Base-by-base conservation (phyloP, 2,113 vertebrate genomes). In the Amphilophus citrinellus region DNA sequence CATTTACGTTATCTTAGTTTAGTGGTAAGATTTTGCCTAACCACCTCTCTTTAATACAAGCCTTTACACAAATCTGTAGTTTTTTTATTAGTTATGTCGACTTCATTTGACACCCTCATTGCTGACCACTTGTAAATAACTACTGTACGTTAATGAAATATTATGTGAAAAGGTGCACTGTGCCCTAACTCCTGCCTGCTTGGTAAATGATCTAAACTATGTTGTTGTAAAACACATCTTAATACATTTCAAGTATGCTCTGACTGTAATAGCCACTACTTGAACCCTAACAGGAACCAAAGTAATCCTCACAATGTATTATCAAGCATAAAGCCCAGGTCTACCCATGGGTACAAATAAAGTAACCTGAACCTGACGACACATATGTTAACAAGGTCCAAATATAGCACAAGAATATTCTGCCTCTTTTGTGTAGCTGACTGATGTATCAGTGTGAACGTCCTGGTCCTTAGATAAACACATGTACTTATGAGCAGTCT, bases 261-360 rank as follows among this genome's bases (percentile, higher is more conserved):
- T 30, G 14, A 71, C n/a, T 61, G 6, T 8, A 1, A 57, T 35
- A 73, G 68, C 35, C 73, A 22, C 61, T 50, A 83, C 53, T 84
- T 85, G 10, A 78, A 84, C 60, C n/a, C n/a, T 15, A 27, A 20
- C 44, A 50, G 13, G 50, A 58, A 65, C 77, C 20, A 82, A 75
- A 87, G 20, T 10, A 20, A 18, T 75, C 39, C 60, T 6, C 2
- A 7, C 42, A 58, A 39, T 5, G 9, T 4, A 47, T 75, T 66
- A n/a, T 62, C 6, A 17, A 37, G 27, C 58, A 86, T 10, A 77
- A 61, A 71, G 24, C 30, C 18, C 66, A 71, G 47, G 30, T 71
- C 13, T 32, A 30, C 44, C 44, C 30, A 18, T 24, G 30, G 10
- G 24, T 71, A 71, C 44, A 32, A 50, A 71, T 20, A 20, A 53